Base-by-base conservation (phyloP, 2,888 invertebrate genomes). In the Drosophila cognata region DNA sequence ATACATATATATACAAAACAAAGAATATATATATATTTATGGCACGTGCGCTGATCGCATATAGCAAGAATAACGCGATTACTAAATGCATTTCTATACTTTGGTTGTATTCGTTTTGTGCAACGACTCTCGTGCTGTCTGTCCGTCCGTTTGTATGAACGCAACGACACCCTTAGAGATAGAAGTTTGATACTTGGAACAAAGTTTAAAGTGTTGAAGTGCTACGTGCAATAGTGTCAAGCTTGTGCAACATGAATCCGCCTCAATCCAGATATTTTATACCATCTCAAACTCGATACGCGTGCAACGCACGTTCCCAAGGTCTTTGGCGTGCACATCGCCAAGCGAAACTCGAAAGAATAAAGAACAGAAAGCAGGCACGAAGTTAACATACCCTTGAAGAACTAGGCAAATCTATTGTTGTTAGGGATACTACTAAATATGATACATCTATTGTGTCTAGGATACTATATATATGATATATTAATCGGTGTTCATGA, bases 201-300 rank as follows among this genome's bases (percentile, higher is more conserved):
- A 28, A 28, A 4, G 28, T 28, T 28, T 2, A 28, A 28, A 28
- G 28, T 2, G 31, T 8, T 31, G 8, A 8, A 31, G 31, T 31
- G 31, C 31, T 31, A 31, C 10, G 31, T 10, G 31, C 31, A 21
- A 21, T 21, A 21, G 21, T 21, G 3, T 59, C 74, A 48, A 70
- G 63, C 0, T 5, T 82, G 4, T 5, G 33, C 2, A 51, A 63
- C 10, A n/a, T 77, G 0, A 98, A 98, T 92, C 96, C 97, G 97
- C 67, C 96, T 98, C 96, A 96, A 97, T 92, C 97, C 97, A 91
- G 98, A 98, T 90, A 96, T 97, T 82, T 94, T 98, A 72, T 98
- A 98, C 92, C 98, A 98, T 93, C 94, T 98, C 91, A 97, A 97
- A 96, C 35, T 88, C 61, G 97, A 97, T 65, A 98, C 97, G 84